phyloP scores from a whole-genome alignment of 1,140 invertebrate genomes.

The Drosophila quadrilineata region DNA sequence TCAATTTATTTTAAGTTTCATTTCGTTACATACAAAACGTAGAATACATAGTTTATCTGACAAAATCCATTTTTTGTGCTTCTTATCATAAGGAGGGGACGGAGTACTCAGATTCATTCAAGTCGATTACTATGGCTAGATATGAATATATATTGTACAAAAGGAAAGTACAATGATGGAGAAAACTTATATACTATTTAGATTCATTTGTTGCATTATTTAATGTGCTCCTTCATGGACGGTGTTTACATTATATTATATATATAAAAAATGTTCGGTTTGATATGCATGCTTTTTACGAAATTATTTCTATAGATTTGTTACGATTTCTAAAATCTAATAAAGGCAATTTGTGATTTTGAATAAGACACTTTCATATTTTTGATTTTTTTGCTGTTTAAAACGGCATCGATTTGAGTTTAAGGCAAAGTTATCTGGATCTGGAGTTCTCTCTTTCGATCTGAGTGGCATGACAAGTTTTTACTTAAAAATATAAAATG shows the following conservation, averaged over 20 bases:
- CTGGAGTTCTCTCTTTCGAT: not conserved
- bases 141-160: constrained; percentile 29
- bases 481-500: constrained; percentile 6
- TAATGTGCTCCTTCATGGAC: constrained; percentile 48
- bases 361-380: constrained; percentile 56
- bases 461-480: constrained; percentile 1
- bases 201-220: constrained; percentile 59
- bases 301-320: constrained; percentile 22
- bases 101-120: constrained; percentile 28
- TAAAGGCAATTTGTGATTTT: constrained; percentile 74
- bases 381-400: constrained; percentile 8
- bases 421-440: constrained; percentile 42
- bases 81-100: constrained; percentile 48
- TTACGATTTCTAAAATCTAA: constrained; percentile 77
- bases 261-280: constrained; percentile 7
- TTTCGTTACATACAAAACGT: constrained; percentile 31
- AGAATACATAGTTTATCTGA: constrained; percentile 19
- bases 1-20: constrained; percentile 6
- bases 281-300: constrained; percentile 37
- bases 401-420: constrained; percentile 10
- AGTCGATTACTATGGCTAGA: constrained; percentile 20
- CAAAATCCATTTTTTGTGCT: no score
- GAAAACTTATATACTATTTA: constrained; percentile 63
- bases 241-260: constrained; percentile 23
- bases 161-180: constrained; percentile 39